Evolutionary conservation across 2,888 invertebrate genomes (phyloP), one percentile per base, ranked within the genome.

Genomic region (Volucella inanis): DNA sequence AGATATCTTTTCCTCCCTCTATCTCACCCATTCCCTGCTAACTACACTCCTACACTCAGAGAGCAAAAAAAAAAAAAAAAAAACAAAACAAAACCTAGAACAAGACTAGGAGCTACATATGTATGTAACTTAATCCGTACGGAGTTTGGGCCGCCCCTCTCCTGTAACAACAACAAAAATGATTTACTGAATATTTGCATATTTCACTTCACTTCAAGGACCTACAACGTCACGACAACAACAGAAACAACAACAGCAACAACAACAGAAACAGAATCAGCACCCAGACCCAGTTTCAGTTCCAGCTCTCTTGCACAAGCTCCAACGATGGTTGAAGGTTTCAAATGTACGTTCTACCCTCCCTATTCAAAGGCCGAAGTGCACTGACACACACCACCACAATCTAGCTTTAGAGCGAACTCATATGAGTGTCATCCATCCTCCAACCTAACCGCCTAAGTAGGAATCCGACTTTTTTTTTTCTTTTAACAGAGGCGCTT

Each of bases 121-220:
- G 31, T 6, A 31, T 31, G 31, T 31, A 31, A 31, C 31, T 31
- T 31, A 31, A 31, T 31, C 31, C 6, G 6, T 31, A 31, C 6
- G 31, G 31, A 6, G 31, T 22, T 18, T 1, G 4, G 22, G 4
- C 1, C 2, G 3, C 3, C 3, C 22, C 31, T 6, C 31, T 31
- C 31, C 31, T 31, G 31, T 31, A 12, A 15, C 62, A 70, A 76
- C 71, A 85, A 80, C 71, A 79, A 84, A 76, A 55, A 55, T 84
- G 81, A 85, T 85, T 85, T 85, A 85, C 85, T 77, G 67, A 71
- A 52, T 77, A 85, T 85, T 85, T 81, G 72, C 85, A 85, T 85
- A 85, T 85, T 85, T 85, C 81, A 76, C 80, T 80, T 80, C 79
- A 80, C 81, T 85, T 85, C 68, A 85, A 72, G 85, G 81, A 80